A percentile compares a stretch with the other conserved stretches of the same genome.
Conservation (phyloP, 2,113 vertebrate genomes). For the Bos javanicus region DNA sequence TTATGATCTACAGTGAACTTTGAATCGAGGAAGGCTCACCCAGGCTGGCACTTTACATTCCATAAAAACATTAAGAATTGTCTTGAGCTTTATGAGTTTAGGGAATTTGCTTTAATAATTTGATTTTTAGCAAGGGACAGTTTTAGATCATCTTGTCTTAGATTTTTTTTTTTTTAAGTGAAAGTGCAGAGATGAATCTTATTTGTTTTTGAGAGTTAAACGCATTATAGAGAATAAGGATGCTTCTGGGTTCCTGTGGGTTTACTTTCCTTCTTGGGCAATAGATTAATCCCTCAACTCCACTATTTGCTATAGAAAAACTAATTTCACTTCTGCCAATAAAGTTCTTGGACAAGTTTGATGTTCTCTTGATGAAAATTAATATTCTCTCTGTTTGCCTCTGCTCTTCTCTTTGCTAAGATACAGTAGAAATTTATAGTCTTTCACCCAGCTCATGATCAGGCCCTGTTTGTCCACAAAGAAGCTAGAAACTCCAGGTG, state of each 20-base stretch:
- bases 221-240: conserved; percentile 75
- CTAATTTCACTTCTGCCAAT: conserved; percentile 82
- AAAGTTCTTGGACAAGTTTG: conserved; percentile 79
- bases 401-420: conserved; percentile 72
- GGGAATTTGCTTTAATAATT: conserved; percentile 39
- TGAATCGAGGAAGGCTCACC: background rate
- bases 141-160: conserved; percentile 48
- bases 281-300: conserved; percentile 74
- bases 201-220: conserved; percentile 71
- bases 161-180: background rate
- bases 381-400: conserved; percentile 78
- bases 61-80: conserved; percentile 7
- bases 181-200: conserved; percentile 72
- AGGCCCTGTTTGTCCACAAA: conserved; percentile 14
- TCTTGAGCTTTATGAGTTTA: conserved; percentile 30
- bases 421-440: conserved; percentile 19
- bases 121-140: conserved; percentile 33
- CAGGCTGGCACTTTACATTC: background rate
- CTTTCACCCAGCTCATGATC: background rate
- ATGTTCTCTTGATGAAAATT: conserved; percentile 81
- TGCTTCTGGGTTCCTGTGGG: conserved; percentile 71
- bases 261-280: conserved; percentile 73
- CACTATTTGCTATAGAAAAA: conserved; percentile 80
- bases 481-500: background rate
- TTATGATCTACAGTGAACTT: background rate